Percentiles rank a stretch among this genome's conserved stretches.
Evolutionary conservation across 2,797 vertebrate species (phyloP).

Genomic region (Takifugu ocellatus): DNA sequence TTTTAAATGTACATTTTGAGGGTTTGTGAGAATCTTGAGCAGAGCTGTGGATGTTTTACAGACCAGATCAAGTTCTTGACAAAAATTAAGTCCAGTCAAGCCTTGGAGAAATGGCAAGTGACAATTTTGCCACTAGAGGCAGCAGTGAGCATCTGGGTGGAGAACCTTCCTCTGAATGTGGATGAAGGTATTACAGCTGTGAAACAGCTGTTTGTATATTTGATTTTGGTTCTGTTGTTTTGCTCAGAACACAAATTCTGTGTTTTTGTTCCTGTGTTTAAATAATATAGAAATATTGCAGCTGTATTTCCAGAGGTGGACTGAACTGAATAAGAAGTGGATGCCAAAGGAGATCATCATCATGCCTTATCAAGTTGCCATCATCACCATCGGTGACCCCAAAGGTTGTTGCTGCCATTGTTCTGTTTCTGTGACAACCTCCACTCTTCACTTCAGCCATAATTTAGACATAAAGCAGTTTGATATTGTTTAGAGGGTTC

Average conservation of each 20-base stretch:
- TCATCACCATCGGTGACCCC: constrained; percentile 73
- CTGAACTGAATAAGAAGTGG: neutral
- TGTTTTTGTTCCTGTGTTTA: no score
- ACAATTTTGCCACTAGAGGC: constrained; percentile 64
- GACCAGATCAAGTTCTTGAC: constrained; percentile 65
- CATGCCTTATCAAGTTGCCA: constrained; percentile 75
- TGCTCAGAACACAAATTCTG: no score
- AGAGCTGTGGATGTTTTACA: constrained; percentile 5
- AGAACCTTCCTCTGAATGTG: constrained; percentile 68
- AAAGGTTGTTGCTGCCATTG: constrained; percentile 64
- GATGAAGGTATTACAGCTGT: constrained; percentile 29
- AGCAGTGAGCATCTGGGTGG: constrained; percentile 73
- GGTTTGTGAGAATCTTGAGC: no score
- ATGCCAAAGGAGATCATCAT: constrained; percentile 39
- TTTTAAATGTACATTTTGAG: no score
- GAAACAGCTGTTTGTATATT: neutral
- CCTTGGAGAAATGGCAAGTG: constrained; percentile 59
- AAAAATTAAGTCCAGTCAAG: constrained; percentile 42
- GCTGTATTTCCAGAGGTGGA: constrained; percentile 82
- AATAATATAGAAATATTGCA: constrained; percentile 58
- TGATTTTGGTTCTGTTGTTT: neutral
- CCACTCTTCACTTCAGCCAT: neutral
- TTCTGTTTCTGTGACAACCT: neutral
- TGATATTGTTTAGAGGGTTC: neutral
- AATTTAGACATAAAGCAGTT: neutral